phyloP scores from a whole-genome alignment of 2,888 invertebrate genomes.

The Fragum fragum region DNA sequence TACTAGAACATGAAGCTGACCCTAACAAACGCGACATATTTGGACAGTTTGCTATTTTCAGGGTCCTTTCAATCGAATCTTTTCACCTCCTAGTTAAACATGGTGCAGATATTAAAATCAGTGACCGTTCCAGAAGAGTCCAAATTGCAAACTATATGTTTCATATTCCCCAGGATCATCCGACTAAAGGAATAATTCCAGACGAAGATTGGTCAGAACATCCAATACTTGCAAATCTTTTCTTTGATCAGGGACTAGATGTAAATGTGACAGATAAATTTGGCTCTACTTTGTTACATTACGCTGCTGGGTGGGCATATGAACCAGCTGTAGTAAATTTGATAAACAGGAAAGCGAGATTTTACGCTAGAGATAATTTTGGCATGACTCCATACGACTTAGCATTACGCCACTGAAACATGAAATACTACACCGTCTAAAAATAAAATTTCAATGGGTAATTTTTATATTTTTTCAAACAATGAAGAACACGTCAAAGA shows the following conservation, averaged over 20 bases:
- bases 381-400: constrained; percentile 45
- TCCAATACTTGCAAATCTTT: constrained; percentile 25
- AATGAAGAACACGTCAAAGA: not conserved
- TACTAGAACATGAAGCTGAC: constrained; percentile 41
- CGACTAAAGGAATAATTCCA: constrained; percentile 5
- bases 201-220: constrained; percentile 16
- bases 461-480: not conserved
- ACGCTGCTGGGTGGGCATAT: constrained; percentile 47
- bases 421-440: too few species aligned
- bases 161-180: constrained; percentile 33
- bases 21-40: constrained; percentile 45
- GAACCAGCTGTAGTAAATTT: constrained; percentile 12
- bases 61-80: constrained; percentile 18
- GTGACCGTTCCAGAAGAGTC: constrained; percentile 38
- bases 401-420: constrained; percentile 44
- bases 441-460: not conserved
- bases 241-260: constrained; percentile 33
- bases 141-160: constrained; percentile 22
- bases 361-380: constrained; percentile 8
- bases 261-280: constrained; percentile 32
- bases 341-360: constrained; percentile 14
- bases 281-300: constrained; percentile 46
- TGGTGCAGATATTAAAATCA: constrained; percentile 30
- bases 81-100: constrained; percentile 37
- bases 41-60: constrained; percentile 41